Conservation (phyloP, 1,140 invertebrate species). For the Tribolium madens region DNA sequence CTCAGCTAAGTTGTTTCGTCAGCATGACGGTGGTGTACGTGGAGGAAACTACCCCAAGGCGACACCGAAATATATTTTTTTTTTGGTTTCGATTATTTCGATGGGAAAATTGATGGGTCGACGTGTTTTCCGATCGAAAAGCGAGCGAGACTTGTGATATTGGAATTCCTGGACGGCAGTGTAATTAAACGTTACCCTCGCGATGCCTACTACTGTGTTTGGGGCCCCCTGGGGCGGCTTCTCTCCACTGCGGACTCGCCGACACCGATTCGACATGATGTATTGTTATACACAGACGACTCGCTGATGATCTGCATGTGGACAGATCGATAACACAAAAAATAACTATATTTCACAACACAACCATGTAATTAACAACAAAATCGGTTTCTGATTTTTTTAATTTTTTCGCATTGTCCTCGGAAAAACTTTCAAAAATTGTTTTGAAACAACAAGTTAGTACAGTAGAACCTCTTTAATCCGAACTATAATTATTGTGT, state of each 20-base stretch:
- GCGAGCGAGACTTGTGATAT: constrained; percentile 49
- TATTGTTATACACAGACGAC: constrained; percentile 47
- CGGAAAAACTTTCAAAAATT: no score
- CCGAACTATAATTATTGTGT: no score
- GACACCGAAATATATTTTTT: not conserved
- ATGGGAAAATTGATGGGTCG: not conserved
- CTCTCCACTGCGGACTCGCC: constrained; percentile 49
- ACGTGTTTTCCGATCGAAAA: constrained; percentile 6
- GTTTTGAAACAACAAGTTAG: no score
- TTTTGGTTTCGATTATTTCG: not conserved
- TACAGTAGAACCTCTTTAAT: no score
- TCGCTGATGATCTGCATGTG: not conserved
- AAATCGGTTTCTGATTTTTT: no score
- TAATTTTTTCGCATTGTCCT: no score
- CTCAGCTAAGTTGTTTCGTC: constrained; percentile 42
- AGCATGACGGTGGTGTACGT: constrained; percentile 39
- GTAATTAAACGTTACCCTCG: constrained; percentile 62
- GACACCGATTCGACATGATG: constrained; percentile 53
- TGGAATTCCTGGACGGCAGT: constrained; percentile 58
- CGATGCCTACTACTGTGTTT: constrained; percentile 55
- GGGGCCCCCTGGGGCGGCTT: constrained; percentile 44
- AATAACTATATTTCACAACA: no score
- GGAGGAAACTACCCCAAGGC: not conserved
- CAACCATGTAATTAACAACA: no score
- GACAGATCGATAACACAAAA: not conserved